Base-by-base conservation (phyloP, 2,888 invertebrate genomes). In the Malthinus seriepunctatus region DNA sequence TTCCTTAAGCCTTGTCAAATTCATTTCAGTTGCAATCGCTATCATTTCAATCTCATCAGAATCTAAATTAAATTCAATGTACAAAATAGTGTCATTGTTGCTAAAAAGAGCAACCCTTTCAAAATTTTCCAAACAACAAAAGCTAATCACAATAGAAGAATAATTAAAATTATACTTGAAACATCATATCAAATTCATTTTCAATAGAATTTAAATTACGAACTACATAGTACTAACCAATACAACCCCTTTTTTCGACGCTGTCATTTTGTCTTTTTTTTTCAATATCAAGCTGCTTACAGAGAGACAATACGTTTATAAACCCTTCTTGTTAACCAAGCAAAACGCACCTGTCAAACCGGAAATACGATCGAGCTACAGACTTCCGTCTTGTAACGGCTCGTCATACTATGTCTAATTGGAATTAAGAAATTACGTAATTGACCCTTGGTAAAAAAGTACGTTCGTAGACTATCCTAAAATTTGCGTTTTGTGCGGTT, bases 261-360 rank as follows among this genome's bases (percentile, higher is more conserved):
- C 5, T 11, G 32, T 45, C 10, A 32, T 32, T 31, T 45, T 2
- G 44, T n/a, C 4, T 44, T 31, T 31, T 3, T 44, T 35, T 9
- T 31, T 4, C n/a, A 45, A 10, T 9, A 8, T n/a, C 44, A 51
- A 45, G 51, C 50, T 51, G 32, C 51, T 15, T 11, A n/a, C 4
- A 8, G 23, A 35, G 44, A 46, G 46, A 53, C 52, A 46, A 53
- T 46, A 37, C 35, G 37, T 23, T 32, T 32, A 11, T 35, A 35
- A 32, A 23, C 52, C 52, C 46, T 35, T 48, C 14, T 53, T 46
- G 52, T 35, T 53, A 53, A 38, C 52, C 46, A 53, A 53, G 52
- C 52, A 46, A 53, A 53, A 46, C 52, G 32, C 52, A 53, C 52
- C 52, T 53, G 52, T 53, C 52, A 11, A 46, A 53, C 46, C 45